Base-by-base conservation (phyloP, 2,888 invertebrate genomes). In the Mesodorylaimus sp. region DNA sequence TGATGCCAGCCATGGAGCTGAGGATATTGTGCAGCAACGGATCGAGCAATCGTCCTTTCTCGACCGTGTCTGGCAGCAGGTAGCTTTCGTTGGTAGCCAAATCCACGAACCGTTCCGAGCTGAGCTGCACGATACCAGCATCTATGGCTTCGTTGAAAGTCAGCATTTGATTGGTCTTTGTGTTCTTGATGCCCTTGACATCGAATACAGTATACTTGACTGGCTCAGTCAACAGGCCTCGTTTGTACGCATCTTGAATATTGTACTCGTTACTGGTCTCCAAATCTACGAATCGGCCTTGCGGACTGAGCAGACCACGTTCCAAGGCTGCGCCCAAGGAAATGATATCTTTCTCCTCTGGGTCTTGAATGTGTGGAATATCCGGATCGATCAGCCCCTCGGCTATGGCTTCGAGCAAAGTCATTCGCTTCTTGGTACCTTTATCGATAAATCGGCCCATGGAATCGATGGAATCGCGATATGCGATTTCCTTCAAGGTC, bases 151-250 rank as follows among this genome's bases (percentile, higher is more conserved):
- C 73, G 67, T 83, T 84, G 58, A 85, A 79, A 55, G 83, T 83
- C 58, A 85, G 75, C 64, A 80, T 82, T 64, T 83, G 83, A 29
- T 77, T 78, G 45, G 80, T 80, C 60, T 79, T 76, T 1, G 81
- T 79, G 66, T 84, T 81, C 63, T 80, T 80, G 64, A 86, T 83
- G 48, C 82, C 86, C 59, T 86, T 85, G 53, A 88, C 84, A 66
- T 85, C 82, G 63, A 87, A 87, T 57, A 87, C 80, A 1, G 83
- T 83, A 66, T 80, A 80, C 65, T 82, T 80, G 2, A 80, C 77
- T 28, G 86, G 81, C 1, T 86, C 84, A 25, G 80, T 81, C 50
- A 91, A 81, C 47, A 84, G 75, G 56, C 89, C 89, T 52, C 80
- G 77, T 63, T 83, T 80, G 19, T 86, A 84, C 1, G 91, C 89